Evolutionary conservation across 1,140 invertebrate species (phyloP), one percentile per base, ranked within the genome.

Genomic region (Steinernema feltiae): DNA sequence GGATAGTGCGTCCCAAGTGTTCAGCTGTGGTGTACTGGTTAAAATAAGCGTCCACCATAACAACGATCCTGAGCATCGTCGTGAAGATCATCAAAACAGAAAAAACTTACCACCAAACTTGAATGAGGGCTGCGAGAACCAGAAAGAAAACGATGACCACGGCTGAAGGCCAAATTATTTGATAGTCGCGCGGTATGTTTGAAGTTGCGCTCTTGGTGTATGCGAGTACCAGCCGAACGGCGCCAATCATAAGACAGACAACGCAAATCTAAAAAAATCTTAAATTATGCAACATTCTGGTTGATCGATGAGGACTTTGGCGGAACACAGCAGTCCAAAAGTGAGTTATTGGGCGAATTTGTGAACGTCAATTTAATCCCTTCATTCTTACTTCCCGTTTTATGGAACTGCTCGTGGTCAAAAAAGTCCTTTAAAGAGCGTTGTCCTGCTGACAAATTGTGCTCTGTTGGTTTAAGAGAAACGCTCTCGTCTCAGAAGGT

Each of bases 21-120:
- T 63, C 24, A 3, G 53, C 24, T 3, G 15, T 63, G 2, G 15
- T 63, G 53, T 63, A 63, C 24, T 63, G 53, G 24, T 63, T 63
- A 21, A 63, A 63, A 27, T n/a, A 63, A 27, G 53, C 53, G 53
- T 63, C 53, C 24, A 63, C 53, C 53, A 63, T 63, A 21, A 63
- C 53, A 63, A 27, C 53, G 7, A 63, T 27, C 53, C 53, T 63
- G 53, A 27, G 24, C 7, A 27, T 3, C 24, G 15, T 63, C 53
- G 24, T 63, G 15, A 27, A 7, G 12, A 21, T n/a, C 2, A 3
- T 7, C 53, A 3, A 7, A 15, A 63, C 7, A 12, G 7, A 15
- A 15, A 63, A 63, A 12, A 41, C 35, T 27, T 27, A 63, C 53
- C 53, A 63, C 53, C 53, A 63, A 7, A 63, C 3, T 27, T 63